Evolutionary conservation across 2,113 vertebrate species (phyloP).

Genomic region (Columba livia): DNA sequence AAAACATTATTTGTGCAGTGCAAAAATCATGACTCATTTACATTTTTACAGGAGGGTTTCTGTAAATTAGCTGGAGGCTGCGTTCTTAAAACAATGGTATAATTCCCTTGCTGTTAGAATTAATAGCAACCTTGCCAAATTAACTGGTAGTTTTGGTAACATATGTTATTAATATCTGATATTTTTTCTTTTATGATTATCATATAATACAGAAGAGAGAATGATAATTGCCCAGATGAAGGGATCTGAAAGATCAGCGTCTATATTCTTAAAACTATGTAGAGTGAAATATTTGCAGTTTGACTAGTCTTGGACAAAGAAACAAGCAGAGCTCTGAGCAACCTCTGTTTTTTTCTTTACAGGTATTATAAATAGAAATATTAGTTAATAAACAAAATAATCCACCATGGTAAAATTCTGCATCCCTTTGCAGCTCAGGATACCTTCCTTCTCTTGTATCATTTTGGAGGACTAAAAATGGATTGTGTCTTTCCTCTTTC

Average conservation of each 20-base stretch:
- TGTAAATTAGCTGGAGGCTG: slow-evolving; percentile 36
- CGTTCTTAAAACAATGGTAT: background rate
- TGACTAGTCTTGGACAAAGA: background rate
- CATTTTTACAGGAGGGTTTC: slow-evolving; percentile 50
- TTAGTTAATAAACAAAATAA: background rate
- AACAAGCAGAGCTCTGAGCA: background rate
- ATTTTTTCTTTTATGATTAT: background rate
- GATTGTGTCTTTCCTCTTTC: background rate
- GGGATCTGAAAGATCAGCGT: background rate
- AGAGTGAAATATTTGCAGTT: background rate
- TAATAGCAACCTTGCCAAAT: background rate
- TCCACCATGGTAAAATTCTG: background rate
- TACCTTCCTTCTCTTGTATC: background rate
- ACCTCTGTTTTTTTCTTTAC: background rate
- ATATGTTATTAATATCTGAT: background rate
- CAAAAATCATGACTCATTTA: slow-evolving; percentile 54
- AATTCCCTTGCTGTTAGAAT: background rate
- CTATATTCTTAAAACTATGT: background rate
- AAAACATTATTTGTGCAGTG: slow-evolving; percentile 1
- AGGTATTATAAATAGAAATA: background rate
- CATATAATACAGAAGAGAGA: background rate
- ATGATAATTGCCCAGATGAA: background rate
- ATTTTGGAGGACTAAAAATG: background rate
- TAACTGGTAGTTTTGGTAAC: background rate
- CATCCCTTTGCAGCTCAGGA: background rate